A percentile compares a stretch with the other conserved stretches of the same genome.
These are phyloP conservation scores for Ageneiosus marmoratus DNA, from an alignment of 2,113 vertebrate species.

Conservation along the genomic window DNA sequence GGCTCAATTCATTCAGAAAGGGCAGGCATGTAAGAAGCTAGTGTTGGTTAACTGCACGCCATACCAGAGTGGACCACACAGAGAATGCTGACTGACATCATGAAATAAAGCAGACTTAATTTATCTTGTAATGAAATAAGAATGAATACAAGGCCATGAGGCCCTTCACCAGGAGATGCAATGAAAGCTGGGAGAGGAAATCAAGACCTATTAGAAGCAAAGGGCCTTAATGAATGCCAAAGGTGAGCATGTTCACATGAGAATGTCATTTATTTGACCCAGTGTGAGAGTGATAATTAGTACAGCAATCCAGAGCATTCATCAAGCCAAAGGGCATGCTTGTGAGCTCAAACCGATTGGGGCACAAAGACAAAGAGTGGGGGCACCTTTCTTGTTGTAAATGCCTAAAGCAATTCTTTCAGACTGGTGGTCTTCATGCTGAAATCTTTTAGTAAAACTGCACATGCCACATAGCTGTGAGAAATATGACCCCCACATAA, in stretches of 20 bases:
- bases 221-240: constrained; percentile 37
- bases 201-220: constrained; percentile 28
- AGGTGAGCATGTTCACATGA: constrained; percentile 34
- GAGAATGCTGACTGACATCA: constrained; percentile 23
- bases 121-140: constrained; percentile 47
- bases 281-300: constrained; percentile 34
- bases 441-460: neutral
- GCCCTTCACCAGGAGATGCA: constrained; percentile 23
- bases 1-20: neutral
- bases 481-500: no score
- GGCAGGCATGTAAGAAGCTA: neutral
- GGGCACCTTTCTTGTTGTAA: constrained; percentile 22
- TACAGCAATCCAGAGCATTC: constrained; percentile 35
- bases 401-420: constrained; percentile 26
- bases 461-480: no score
- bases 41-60: no score
- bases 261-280: constrained; percentile 36
- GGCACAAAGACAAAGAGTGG: neutral
- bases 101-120: constrained; percentile 47
- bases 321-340: constrained; percentile 22
- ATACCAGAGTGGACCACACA: constrained; percentile 24
- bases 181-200: constrained; percentile 11
- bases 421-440: constrained; percentile 17
- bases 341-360: constrained; percentile 7
- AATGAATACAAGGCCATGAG: constrained; percentile 36